Base-by-base conservation (phyloP, 2,113 vertebrate species). In the Platanista minor region DNA sequence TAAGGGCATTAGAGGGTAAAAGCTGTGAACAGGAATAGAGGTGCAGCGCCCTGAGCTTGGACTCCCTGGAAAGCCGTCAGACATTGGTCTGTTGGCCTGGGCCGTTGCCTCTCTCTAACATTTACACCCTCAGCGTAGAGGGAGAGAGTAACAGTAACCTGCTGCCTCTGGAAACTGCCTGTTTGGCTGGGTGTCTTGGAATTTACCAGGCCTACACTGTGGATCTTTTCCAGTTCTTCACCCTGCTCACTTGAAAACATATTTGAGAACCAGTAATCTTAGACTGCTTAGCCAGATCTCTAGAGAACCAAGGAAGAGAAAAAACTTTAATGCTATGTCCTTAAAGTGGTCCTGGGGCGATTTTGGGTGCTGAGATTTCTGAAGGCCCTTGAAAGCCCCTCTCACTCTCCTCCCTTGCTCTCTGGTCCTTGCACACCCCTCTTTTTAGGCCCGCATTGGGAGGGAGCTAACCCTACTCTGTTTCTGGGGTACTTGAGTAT, bases 181-280 rank as follows among this genome's bases (percentile, higher is more conserved):
- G 0, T 92, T 95, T 98, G 96, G 97, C 98, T 90, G 93, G 29
- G 74, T 81, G 94, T 96, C 95, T 96, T 95, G 93, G 96, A 98
- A 97, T 97, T 96, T 93, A 95, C 96, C 95, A 96, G 89, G 91
- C 95, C 95, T 87, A 57, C 93, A 29, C 78, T 95, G 96, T 97
- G 96, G 94, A 84, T 92, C 90, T 71, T 97, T 93, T 96, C 96
- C 96, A 97, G 43, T 85, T 98, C 93, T 97, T 91, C 83, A 96
- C 82, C 93, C 95, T 96, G 90, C 94, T 96, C 67, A 89, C 98
- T 98, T 94, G 93, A 97, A 94, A 95, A 96, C 88, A 29, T 97
- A 92, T 96, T 97, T 97, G 95, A 94, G 94, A 96, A 96, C 89
- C 80, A 94, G 96, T 95, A 94, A 96, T 96, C 75, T 94, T 95